Percentiles rank a stretch among this genome's conserved stretches.
phyloP scores from a whole-genome alignment of 2,113 vertebrate species.

The Perccottus glenii region DNA sequence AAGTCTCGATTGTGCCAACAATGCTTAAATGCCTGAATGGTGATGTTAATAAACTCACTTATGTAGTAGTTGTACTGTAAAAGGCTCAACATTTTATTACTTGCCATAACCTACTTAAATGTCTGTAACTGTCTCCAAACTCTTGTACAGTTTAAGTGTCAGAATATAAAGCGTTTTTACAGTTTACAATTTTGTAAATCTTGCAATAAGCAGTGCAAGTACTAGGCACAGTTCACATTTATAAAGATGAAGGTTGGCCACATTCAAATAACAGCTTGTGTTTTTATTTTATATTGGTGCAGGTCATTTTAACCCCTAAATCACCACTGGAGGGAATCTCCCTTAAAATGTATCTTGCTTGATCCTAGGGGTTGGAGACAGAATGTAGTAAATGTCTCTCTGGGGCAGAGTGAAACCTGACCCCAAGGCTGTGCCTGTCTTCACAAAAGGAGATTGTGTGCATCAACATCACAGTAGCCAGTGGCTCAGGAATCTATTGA shows the following conservation, averaged over 20 bases:
- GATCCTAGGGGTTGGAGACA: slow-evolving; percentile 72
- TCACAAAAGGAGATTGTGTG: slow-evolving; percentile 82
- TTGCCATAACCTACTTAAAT: too few species aligned
- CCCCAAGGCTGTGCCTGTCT: slow-evolving; percentile 78
- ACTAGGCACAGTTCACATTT: too few species aligned
- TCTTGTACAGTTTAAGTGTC: too few species aligned
- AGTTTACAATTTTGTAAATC: too few species aligned
- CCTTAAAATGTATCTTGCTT: slow-evolving; percentile 74
- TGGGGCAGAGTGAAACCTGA: slow-evolving; percentile 79
- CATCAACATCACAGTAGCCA: slow-evolving; percentile 78
- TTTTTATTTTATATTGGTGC: slow-evolving; percentile 10
- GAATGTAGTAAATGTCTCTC: slow-evolving; percentile 75
- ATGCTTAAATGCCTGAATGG: too few species aligned
- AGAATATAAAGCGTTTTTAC: too few species aligned
- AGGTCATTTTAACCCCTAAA: background rate
- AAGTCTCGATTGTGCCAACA: too few species aligned
- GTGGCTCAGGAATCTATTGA: slow-evolving; percentile 68
- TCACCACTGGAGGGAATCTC: slow-evolving; percentile 58
- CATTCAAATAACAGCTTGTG: slow-evolving; percentile 15
- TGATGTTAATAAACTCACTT: too few species aligned
- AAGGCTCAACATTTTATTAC: too few species aligned
- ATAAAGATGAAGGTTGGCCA: background rate
- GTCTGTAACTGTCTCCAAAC: too few species aligned
- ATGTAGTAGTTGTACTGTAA: too few species aligned
- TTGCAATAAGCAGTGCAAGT: too few species aligned